Base-by-base conservation (phyloP, 2,797 vertebrate species). In the Enteromius mattozi region DNA sequence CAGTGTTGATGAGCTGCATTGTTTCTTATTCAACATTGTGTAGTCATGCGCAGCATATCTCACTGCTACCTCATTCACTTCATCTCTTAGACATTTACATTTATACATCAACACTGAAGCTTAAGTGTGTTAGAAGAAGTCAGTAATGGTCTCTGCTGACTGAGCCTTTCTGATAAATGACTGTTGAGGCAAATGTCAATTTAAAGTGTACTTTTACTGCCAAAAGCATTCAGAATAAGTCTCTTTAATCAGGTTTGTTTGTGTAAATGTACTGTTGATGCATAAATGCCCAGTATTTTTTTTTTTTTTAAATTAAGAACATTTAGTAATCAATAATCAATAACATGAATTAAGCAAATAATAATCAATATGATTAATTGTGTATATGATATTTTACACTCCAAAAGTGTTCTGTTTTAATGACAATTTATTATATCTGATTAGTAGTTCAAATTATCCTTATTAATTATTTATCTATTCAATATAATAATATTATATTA, bases 11-110 rank as follows among this genome's bases (percentile, higher is more conserved):
- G 37, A 19, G 9, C 56, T 40, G 59, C 56, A 66, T 47, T 79
- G 27, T 40, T 66, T 79, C 61, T 30, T 59, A 10, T 49, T 79
- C 66, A 33, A 79, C 8, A 13, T 14, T 65, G 24, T 21, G 40
- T 42, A 78, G n/a, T 47, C 56, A 45, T 79, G 24, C 9, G 3
- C n/a, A 21, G 12, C 37, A 24, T 16, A 12, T 47, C 19, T 66
- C 9, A 3, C 42, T 79, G n/a, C 54, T 42, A 35, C 75, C 54
- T 61, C 51, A 61, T 61, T 77, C 35, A n/a, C 8, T 77, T 61
- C n/a, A 61, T 61, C 30, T 76, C 54, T 42, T 37, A 72, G 24
- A 56, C 72, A 75, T 59, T 77, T 61, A 40, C 8, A 61, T 77
- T 61, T 59, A 42, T 3, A 37, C 75, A 61, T 59, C 35, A 61